Percentiles rank a stretch among this genome's conserved stretches.
phyloP scores from a whole-genome alignment of 2,113 vertebrate genomes.

The Otus sunia region DNA sequence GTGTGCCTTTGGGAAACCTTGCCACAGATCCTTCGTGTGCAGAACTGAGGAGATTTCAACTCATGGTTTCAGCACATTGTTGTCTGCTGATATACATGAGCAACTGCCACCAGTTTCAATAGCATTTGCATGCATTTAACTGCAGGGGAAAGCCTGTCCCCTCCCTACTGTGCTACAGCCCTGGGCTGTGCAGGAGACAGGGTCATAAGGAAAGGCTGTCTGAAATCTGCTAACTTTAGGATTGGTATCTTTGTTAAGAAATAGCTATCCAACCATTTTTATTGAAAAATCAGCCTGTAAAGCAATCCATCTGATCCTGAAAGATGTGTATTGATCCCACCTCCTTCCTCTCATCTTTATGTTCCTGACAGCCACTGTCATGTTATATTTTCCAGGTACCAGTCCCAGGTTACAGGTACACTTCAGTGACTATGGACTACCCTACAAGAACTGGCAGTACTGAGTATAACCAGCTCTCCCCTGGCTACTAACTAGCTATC shows the following conservation, averaged over 20 bases:
- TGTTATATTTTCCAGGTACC: background rate
- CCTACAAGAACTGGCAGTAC: background rate
- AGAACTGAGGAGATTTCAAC: background rate
- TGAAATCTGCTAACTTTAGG: background rate
- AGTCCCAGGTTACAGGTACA: background rate
- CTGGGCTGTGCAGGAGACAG: background rate
- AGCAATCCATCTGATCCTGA: background rate
- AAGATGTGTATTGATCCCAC: background rate
- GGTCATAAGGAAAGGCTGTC: background rate
- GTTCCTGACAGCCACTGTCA: background rate
- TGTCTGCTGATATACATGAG: background rate
- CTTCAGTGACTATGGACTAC: background rate
- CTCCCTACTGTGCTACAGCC: rapidly evolving
- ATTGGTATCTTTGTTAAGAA: background rate
- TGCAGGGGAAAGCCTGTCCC: background rate
- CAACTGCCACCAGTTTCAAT: background rate
- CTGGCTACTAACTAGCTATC: background rate
- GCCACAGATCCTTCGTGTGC: background rate
- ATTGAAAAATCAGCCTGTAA: background rate
- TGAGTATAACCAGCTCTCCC: background rate
- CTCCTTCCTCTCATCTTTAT: background rate
- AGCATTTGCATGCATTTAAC: background rate
- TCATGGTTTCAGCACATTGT: background rate
- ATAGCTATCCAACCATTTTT: background rate
- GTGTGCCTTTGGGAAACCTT: background rate